A percentile compares a stretch with the other conserved stretches of the same genome.
Conservation (phyloP, 1,140 invertebrate genomes). For the Parasteatoda tepidariorum region DNA sequence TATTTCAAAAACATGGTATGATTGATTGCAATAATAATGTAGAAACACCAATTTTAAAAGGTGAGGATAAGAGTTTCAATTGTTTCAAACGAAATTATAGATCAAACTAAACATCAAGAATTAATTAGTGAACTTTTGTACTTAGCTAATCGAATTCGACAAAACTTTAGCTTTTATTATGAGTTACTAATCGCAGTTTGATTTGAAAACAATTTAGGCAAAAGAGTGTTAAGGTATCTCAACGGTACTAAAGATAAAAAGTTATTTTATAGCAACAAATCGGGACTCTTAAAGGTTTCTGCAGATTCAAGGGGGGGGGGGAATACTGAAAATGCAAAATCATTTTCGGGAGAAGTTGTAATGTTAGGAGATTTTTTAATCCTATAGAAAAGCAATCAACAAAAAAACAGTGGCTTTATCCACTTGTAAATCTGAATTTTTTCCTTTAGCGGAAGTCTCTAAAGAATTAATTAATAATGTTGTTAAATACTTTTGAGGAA, state of each 20-base stretch:
- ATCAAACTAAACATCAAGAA: slow-evolving; percentile 54
- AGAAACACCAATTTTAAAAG: slow-evolving; percentile 4
- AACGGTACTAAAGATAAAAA: background rate
- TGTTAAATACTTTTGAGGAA: background rate
- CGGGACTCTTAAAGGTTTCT: no score
- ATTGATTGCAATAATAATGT: background rate
- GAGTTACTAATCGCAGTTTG: slow-evolving; percentile 12
- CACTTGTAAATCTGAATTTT: background rate
- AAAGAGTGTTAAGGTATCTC: background rate
- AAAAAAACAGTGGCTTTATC: background rate
- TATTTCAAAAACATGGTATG: background rate
- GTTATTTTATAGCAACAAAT: background rate
- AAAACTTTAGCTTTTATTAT: slow-evolving; percentile 63
- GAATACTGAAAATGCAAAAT: background rate
- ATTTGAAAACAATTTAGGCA: background rate
- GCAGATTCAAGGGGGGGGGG: background rate
- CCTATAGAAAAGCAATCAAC: background rate
- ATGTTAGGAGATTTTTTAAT: slow-evolving; percentile 7
- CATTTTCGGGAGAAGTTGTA: background rate
- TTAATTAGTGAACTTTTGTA: slow-evolving; percentile 60
- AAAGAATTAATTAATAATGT: background rate
- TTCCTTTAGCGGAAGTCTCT: background rate
- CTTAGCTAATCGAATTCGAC: slow-evolving; percentile 48
- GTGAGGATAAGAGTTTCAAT: background rate
- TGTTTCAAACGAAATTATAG: background rate